Evolutionary conservation across 2,888 invertebrate species (phyloP).

Genomic region (Microdon myrmicae): DNA sequence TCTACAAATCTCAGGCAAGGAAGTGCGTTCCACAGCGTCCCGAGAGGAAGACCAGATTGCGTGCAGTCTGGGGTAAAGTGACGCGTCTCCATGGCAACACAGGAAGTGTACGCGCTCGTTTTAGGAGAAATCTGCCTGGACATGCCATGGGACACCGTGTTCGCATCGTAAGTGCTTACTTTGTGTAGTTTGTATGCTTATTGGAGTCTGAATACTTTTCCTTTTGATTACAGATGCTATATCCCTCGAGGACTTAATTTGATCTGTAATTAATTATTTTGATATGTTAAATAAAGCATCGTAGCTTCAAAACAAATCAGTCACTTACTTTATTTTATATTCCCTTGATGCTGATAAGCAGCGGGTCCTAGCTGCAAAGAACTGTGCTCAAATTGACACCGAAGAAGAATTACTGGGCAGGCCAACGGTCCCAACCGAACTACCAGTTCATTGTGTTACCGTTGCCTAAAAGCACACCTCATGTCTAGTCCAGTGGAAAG

Average conservation of each 20-base stretch:
- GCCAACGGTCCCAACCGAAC: too few relatives aligned
- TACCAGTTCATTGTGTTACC: too few relatives aligned
- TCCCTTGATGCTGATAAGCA: too few relatives aligned
- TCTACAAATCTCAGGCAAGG: conserved; percentile 94
- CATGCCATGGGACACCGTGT: conserved; percentile 98
- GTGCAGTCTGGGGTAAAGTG: conserved; percentile 99
- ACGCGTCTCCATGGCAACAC: conserved; percentile 95
- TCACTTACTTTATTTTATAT: too few relatives aligned
- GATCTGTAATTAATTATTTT: too few relatives aligned
- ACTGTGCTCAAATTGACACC: too few relatives aligned
- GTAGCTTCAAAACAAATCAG: too few relatives aligned
- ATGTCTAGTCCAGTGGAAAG: too few relatives aligned
- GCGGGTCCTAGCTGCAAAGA: too few relatives aligned
- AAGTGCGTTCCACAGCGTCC: conserved; percentile 86
- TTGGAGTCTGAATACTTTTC: conserved; percentile 22
- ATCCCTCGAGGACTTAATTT: conserved; percentile 79
- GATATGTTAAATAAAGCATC: too few relatives aligned
- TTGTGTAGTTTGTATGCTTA: not conserved
- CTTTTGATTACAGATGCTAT: conserved; percentile 80
- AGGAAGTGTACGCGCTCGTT: conserved; percentile 95
- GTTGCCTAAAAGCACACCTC: too few relatives aligned
- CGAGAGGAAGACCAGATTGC: conserved; percentile 85
- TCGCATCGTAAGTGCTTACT: conserved; percentile 83
- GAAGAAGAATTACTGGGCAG: too few relatives aligned
- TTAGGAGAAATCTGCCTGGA: conserved; percentile 95